A percentile compares a stretch with the other conserved stretches of the same genome.
These are phyloP conservation scores for Cherax quadricarinatus DNA, from an alignment of 1,140 invertebrate species.

Conservation along the genomic window DNA sequence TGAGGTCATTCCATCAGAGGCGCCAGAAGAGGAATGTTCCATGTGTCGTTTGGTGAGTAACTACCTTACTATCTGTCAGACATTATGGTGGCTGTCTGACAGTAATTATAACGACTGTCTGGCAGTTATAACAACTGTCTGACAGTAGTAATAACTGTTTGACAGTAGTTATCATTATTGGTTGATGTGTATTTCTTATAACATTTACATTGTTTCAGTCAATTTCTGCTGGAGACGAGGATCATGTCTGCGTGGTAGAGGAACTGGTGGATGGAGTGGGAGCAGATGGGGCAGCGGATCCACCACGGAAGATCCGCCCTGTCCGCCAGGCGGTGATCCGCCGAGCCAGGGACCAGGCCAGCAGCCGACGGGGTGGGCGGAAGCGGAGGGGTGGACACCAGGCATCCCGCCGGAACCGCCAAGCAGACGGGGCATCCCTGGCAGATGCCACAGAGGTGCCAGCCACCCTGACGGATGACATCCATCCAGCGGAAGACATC, in stretches of 20 bases:
- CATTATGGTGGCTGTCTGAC: too few species aligned
- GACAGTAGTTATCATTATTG: too few species aligned
- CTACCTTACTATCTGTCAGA: background rate
- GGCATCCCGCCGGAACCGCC: background rate
- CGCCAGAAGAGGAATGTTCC: slow-evolving; percentile 10
- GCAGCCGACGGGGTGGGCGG: slow-evolving; percentile 10
- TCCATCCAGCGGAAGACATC: slow-evolving; percentile 10
- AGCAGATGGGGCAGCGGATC: background rate
- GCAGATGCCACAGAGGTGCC: too few species aligned
- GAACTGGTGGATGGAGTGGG: background rate
- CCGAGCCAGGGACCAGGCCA: slow-evolving; percentile 23
- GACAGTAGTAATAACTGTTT: too few species aligned
- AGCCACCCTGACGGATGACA: background rate
- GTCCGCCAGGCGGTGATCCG: slow-evolving; percentile 40
- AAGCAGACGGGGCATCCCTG: background rate
- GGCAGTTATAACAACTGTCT: too few species aligned
- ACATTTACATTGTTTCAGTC: background rate
- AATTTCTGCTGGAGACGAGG: slow-evolving; percentile 27
- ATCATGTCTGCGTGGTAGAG: slow-evolving; percentile 15
- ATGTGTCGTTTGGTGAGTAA: slow-evolving; percentile 20
- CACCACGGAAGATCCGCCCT: background rate
- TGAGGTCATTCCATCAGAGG: slow-evolving; percentile 13
- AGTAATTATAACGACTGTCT: too few species aligned
- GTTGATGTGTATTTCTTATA: too few species aligned
- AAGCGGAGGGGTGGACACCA: slow-evolving; percentile 35